A percentile compares a stretch with the other conserved stretches of the same genome.
These are phyloP conservation scores for Brachionus angularis DNA, from an alignment of 1,140 invertebrate species.

Conservation along the genomic window DNA sequence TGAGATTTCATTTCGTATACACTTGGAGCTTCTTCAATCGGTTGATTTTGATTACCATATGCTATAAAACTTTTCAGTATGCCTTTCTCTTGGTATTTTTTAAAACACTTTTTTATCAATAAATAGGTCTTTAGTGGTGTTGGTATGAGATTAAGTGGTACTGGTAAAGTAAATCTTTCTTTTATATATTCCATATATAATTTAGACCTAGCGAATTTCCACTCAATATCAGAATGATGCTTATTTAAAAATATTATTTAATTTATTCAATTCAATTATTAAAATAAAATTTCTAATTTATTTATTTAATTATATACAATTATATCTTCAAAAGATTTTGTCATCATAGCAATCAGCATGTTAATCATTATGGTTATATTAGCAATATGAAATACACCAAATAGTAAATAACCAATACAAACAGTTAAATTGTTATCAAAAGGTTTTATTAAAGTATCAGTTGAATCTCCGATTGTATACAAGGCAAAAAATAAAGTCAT, in stretches of 20 bases:
- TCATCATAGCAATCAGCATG: constrained; percentile 64
- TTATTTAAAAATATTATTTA: constrained; percentile 52
- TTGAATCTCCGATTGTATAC: constrained; percentile 67
- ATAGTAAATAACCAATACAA: constrained; percentile 53
- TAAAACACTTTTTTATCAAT: constrained; percentile 1
- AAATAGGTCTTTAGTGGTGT: constrained; percentile 63
- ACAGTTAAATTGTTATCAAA: constrained; percentile 46
- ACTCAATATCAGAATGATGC: constrained; percentile 80
- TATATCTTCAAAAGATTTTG: constrained; percentile 59
- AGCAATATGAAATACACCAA: constrained; percentile 56
- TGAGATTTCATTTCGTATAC: constrained; percentile 34
- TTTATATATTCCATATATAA: constrained; percentile 89
- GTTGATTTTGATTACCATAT: background rate
- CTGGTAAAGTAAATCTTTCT: constrained; percentile 75
- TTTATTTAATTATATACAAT: constrained; percentile 17
- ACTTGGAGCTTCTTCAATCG: constrained; percentile 2
- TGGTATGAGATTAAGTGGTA: constrained; percentile 81
- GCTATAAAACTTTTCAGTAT: background rate
- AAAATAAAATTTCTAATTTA: background rate
- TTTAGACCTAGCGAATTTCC: constrained; percentile 82
- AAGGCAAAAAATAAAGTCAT: constrained; percentile 72
- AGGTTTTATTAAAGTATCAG: constrained; percentile 63
- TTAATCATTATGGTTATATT: constrained; percentile 62
- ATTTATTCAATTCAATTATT: constrained; percentile 49
- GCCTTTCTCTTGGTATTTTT: background rate